Evolutionary conservation across 2,113 vertebrate species (phyloP).

Genomic region (Circaetus cinerascens): DNA sequence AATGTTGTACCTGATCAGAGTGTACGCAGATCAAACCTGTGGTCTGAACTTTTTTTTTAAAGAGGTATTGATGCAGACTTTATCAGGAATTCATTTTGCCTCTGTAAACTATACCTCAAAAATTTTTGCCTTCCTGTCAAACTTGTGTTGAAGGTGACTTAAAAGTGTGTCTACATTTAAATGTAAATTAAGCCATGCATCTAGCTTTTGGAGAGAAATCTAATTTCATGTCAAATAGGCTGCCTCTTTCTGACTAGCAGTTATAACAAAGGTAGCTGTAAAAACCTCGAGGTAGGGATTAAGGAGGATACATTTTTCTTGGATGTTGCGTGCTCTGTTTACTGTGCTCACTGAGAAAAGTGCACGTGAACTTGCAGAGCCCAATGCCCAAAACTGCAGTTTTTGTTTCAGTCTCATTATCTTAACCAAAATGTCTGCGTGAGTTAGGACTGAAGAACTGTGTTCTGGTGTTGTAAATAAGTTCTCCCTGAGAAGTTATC

Average conservation of each 20-base stretch:
- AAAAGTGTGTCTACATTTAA: neutral
- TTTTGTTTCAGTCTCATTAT: neutral
- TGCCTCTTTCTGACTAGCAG: neutral
- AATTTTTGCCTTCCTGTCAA: neutral
- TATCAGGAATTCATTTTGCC: neutral
- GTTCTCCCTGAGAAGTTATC: neutral
- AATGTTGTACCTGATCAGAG: neutral
- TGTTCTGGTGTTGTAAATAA: neutral
- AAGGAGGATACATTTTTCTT: neutral
- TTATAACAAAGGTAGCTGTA: neutral
- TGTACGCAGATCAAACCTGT: neutral
- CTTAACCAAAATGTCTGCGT: accelerated
- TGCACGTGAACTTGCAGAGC: neutral
- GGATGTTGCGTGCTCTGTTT: neutral
- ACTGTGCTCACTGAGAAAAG: neutral
- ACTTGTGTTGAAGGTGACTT: neutral
- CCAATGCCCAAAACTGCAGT: neutral
- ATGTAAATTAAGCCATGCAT: neutral
- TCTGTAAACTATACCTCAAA: neutral
- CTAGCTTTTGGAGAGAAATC: neutral
- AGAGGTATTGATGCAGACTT: neutral
- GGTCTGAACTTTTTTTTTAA: neutral
- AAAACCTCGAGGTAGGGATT: neutral
- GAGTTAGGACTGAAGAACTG: neutral
- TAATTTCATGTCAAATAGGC: neutral